These are phyloP conservation scores for Capreolus pygargus DNA, from an alignment of 2,113 vertebrate species.

Conservation along the genomic window DNA sequence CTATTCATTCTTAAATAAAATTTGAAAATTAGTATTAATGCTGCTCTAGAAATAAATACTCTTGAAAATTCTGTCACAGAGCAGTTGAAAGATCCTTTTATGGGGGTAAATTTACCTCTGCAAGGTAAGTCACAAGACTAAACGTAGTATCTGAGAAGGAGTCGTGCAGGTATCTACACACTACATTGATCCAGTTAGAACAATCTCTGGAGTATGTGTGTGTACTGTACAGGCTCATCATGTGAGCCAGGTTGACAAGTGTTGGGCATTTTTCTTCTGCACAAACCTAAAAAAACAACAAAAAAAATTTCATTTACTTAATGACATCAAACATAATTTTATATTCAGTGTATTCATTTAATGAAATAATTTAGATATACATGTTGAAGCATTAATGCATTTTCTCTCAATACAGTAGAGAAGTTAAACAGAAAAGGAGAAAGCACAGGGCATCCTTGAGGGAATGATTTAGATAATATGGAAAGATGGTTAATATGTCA, in stretches of 20 bases:
- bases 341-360: neutral
- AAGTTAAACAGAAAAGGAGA: neutral
- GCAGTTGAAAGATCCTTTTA: neutral
- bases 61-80: neutral
- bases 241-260: constrained; percentile 95
- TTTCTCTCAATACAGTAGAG: neutral
- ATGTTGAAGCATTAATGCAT: neutral
- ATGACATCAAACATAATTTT: neutral
- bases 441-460: neutral
- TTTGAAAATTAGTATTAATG: neutral
- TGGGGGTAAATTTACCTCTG: constrained; percentile 87
- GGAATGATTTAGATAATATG: neutral
- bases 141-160: constrained; percentile 95
- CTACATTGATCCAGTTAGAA: constrained; percentile 98
- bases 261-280: constrained; percentile 94
- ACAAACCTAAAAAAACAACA: constrained; percentile 84
- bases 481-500: neutral
- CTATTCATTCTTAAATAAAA: neutral
- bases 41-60: neutral
- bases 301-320: neutral
- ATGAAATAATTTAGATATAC: neutral
- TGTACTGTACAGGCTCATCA: constrained; percentile 98
- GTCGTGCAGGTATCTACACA: constrained; percentile 96
- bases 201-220: constrained; percentile 98
- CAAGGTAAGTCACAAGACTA: constrained; percentile 95